Percentiles rank a stretch among this genome's conserved stretches.
phyloP scores from a whole-genome alignment of 2,797 vertebrate species.

The Epinephelus awoara region DNA sequence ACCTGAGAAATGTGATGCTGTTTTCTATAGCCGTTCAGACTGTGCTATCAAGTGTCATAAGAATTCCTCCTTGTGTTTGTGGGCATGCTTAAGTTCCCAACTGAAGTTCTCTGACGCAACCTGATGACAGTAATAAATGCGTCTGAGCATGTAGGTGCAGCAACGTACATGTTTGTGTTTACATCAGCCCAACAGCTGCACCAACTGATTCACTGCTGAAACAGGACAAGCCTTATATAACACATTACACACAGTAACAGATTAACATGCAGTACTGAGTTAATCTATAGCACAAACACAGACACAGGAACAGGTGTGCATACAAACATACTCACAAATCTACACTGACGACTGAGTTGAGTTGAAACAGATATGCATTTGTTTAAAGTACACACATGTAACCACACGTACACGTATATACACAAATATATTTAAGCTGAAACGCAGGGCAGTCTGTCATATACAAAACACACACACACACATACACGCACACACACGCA shows the following conservation, averaged over 20 bases:
- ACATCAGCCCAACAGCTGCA: conserved; percentile 45
- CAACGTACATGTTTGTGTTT: conserved; percentile 52
- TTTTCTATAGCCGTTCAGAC: neutral
- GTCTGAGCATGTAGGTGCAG: conserved; percentile 24
- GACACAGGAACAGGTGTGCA: conserved; percentile 49
- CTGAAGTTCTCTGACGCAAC: conserved; percentile 31
- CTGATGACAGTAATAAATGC: conserved; percentile 15
- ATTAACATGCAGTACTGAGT: conserved; percentile 49
- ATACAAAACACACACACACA: conserved; percentile 43
- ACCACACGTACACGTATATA: conserved; percentile 13
- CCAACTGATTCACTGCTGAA: conserved; percentile 20
- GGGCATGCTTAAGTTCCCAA: neutral
- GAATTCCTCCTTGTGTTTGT: neutral
- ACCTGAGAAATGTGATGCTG: neutral
- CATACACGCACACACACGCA: conserved; percentile 47
- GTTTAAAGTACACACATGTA: conserved; percentile 16
- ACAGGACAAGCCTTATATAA: conserved; percentile 54
- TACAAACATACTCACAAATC: conserved; percentile 19
- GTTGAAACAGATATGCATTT: conserved; percentile 26
- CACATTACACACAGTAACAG: conserved; percentile 39
- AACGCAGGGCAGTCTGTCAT: conserved; percentile 25
- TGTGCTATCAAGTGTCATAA: neutral
- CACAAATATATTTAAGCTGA: conserved; percentile 45
- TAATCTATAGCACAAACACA: conserved; percentile 53
- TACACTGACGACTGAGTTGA: neutral